Base-by-base conservation (phyloP, 2,888 invertebrate species). In the Mamestra brassicae region DNA sequence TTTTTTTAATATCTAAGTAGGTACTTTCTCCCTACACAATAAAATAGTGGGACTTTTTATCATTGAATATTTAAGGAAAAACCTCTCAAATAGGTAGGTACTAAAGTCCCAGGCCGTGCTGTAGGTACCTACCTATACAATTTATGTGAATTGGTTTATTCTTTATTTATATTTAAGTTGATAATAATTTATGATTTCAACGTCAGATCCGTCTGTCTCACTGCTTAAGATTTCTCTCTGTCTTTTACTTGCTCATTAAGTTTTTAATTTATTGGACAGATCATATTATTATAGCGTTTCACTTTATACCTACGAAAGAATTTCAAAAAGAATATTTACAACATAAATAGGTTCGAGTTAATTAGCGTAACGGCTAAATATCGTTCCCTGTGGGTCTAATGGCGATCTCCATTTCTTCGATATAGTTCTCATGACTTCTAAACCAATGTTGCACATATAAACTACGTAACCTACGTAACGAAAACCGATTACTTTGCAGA, bases 121-220 rank as follows among this genome's bases (percentile, higher is more conserved):
- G 4, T 3, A 26, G 26, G 26, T 26, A 26, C 26, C 26, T 26
- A 26, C 26, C 26, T 26, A 50, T 50, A 52, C 50, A 58, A 36
- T 74, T 36, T 45, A 45, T 45, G 17, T 36, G 7, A 47, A 64
- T 47, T 38, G 7, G 38, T 68, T 62, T 45, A 63, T 45, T 68
- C 26, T 64, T 60, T 4, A 62, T 64, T 50, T 71, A 66, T 73
- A 71, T 62, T 26, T 58, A 54, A 50, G 38, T 76, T 38, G 38
- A 7, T 62, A 7, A 65, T 74, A 62, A 26, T 26, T 79, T 36
- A 64, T 61, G 60, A 65, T 76, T 76, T 78, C 71, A 60, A 84
- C 80, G 81, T 85, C 83, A 85, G 57, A 76, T 81, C 68, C 78
- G n/a, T 85, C 84, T 65, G 54, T 87, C 85, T 79, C 83, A 84